A percentile compares a stretch with the other conserved stretches of the same genome.
These are phyloP conservation scores for Ganaspis brasiliensis DNA, from an alignment of 2,888 invertebrate genomes.

Conservation along the genomic window DNA sequence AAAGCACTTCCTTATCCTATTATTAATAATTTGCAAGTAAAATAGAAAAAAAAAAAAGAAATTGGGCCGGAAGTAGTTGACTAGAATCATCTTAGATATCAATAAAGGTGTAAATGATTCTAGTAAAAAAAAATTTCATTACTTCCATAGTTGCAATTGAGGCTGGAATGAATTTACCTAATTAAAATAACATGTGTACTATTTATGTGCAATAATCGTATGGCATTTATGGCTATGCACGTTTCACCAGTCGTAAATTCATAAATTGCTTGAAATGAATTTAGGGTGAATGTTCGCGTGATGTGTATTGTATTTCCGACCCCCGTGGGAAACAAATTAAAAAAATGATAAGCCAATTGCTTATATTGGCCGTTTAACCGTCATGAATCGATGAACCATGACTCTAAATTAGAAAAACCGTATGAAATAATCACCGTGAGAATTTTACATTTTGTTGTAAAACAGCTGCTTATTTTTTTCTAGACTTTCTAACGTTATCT, in stretches of 20 bases:
- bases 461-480: slow-evolving; percentile 11
- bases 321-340: slow-evolving; percentile 41
- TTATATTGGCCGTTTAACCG: slow-evolving; percentile 37
- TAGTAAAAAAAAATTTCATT: too few relatives aligned
- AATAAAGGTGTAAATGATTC: too few relatives aligned
- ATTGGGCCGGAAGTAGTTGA: neutral
- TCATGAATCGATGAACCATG: slow-evolving; percentile 21
- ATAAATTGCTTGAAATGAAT: slow-evolving; percentile 25
- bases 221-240: slow-evolving; percentile 28
- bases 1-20: neutral
- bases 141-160: too few relatives aligned
- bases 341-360: slow-evolving; percentile 40
- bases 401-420: slow-evolving; percentile 26
- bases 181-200: slow-evolving; percentile 16
- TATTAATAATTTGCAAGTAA: neutral
- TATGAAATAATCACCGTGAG: slow-evolving; percentile 31
- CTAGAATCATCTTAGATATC: too few relatives aligned
- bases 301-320: slow-evolving; percentile 41
- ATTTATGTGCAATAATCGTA: slow-evolving; percentile 24
- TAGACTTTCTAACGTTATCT: neutral
- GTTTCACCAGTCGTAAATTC: slow-evolving; percentile 22
- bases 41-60: neutral
- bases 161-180: neutral
- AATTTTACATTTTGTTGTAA: slow-evolving; percentile 19
- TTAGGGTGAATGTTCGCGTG: slow-evolving; percentile 43